Conservation (phyloP, 1,140 invertebrate species). For the Cylas formicarius region DNA sequence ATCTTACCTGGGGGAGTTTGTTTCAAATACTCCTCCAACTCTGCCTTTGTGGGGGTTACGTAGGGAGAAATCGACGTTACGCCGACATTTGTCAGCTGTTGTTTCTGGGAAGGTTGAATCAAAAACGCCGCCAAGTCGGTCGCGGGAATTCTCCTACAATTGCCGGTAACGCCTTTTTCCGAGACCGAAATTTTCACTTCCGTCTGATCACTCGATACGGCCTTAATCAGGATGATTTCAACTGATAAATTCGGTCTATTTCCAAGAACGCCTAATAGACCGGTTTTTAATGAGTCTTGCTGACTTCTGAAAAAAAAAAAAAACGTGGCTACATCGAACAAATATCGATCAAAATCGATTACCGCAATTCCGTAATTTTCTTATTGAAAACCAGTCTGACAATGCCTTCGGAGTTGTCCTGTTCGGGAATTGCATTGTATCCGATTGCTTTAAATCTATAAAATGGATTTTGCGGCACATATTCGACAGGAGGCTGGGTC, state of each 20-base stretch:
- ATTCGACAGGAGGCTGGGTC: slow-evolving; percentile 66
- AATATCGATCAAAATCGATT: slow-evolving; percentile 23
- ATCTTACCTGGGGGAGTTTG: slow-evolving; percentile 72
- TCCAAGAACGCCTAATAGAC: slow-evolving; percentile 62
- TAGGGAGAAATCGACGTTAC: slow-evolving; percentile 51
- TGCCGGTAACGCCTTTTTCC: slow-evolving; percentile 62
- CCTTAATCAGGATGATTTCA: slow-evolving; percentile 67
- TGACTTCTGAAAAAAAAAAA: slow-evolving; percentile 48
- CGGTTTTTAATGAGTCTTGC: slow-evolving; percentile 64
- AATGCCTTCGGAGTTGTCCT: slow-evolving; percentile 80
- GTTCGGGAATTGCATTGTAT: slow-evolving; percentile 74
- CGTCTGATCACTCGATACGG: slow-evolving; percentile 64
- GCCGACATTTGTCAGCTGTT: slow-evolving; percentile 61
- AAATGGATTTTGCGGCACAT: slow-evolving; percentile 82
- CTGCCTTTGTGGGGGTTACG: slow-evolving; percentile 60
- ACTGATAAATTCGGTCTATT: slow-evolving; percentile 77
- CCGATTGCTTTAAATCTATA: slow-evolving; percentile 90
- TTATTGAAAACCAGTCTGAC: slow-evolving; percentile 79
- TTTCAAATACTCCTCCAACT: slow-evolving; percentile 83
- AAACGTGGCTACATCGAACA: slow-evolving; percentile 3
- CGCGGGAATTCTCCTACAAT: slow-evolving; percentile 64
- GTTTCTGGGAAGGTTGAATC: slow-evolving; percentile 59
- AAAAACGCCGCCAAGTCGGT: slow-evolving; percentile 64
- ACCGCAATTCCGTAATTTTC: slow-evolving; percentile 66
- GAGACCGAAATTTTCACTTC: slow-evolving; percentile 67